Evolutionary conservation across 2,113 vertebrate genomes (phyloP), one percentile per base, ranked within the genome.

Genomic region (Chaetorhynchus papuensis): DNA sequence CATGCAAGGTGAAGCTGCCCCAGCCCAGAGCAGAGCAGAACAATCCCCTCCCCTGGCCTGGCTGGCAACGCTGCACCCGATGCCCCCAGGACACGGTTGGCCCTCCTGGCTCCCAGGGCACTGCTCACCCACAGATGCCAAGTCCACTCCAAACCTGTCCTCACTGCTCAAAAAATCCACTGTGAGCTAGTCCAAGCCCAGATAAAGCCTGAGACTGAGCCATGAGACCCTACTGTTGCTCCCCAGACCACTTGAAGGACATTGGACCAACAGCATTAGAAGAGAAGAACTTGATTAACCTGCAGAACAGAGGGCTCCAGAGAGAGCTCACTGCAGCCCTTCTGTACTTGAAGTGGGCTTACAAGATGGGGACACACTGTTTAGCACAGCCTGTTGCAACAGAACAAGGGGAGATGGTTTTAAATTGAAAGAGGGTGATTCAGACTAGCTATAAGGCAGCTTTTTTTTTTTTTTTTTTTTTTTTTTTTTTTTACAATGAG

Each of bases 201-300:
- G 9, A 7, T 1, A 15, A n/a, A n/a, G 30, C 30, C 49, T 30
- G 26, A 64, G 21, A 57, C 19, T 37, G 42, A 78, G 53, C 39
- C 63, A 18, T 7, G 5, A 45, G 26, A 57, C 10, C 8, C 30
- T 47, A 13, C 9, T 16, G 13, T 13, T 1, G 0, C 28, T 44
- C 44, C 44, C 35, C 64, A 76, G 33, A 26, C 13, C 33, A 44
- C 37, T 9, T 0, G 1, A 41, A 41, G 27, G 42, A 56, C 76
- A 23, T 0, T 3, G 50, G 30, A 71, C 8, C 14, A 49, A 42
- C 13, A 18, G 14, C 3, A 1, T 9, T 5, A 39, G 24, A 66
- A 61, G 18, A 8, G 23, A 57, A 19, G 9, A 45, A 60, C 35
- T 41, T 20, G 2, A 20, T n/a, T 5, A 45, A 39, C 15, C 27